Evolutionary conservation across 2,113 vertebrate genomes (phyloP), one percentile per base, ranked within the genome.

Genomic region (Parus major): DNA sequence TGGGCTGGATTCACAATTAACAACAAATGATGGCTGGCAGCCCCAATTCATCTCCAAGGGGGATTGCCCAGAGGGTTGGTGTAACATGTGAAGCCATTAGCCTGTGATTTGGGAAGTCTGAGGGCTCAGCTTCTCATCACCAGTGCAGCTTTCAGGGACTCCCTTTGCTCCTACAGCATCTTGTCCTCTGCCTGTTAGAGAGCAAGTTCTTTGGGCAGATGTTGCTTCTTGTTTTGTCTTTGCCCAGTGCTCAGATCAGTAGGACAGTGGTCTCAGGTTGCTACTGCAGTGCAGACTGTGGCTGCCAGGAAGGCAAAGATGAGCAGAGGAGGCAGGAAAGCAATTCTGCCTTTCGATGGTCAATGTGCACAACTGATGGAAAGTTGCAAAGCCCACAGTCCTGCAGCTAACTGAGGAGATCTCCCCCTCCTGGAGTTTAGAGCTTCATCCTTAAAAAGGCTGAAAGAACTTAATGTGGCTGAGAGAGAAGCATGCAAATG

Each of bases 1-100:
- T 3, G 1, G 57, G 24, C 36, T 69, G 35, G n/a, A 42, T 60
- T 85, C 82, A 57, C n/a, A 56, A 27, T 64, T 60, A 84, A 68
- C 0, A 1, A 56, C n/a, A 4, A 4, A 8, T 44, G 16, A 22
- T 2, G 14, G 18, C 44, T 92, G 75, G n/a, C 47, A 82, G 57
- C 49, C 75, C 27, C 29, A 35, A 5, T 25, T 27, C 3, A 0
- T 21, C 21, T 35, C 35, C 31, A 47, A 56, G 70, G 1, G 0
- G 63, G 47, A 10, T 66, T 42, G 21, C 11, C 59, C 59, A 81
- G 47, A 35, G 33, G 19, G 11, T 35, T 53, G 29, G 23, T 44
- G 33, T 77, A 42, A 33, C 0, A 0, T 5, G 3, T 18, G 55
- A 72, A 88, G 61, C 35, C 17, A 2, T 39, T 22, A 31, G 12